Base-by-base conservation (phyloP, 2,797 vertebrate species). In the Remorina albescens region DNA sequence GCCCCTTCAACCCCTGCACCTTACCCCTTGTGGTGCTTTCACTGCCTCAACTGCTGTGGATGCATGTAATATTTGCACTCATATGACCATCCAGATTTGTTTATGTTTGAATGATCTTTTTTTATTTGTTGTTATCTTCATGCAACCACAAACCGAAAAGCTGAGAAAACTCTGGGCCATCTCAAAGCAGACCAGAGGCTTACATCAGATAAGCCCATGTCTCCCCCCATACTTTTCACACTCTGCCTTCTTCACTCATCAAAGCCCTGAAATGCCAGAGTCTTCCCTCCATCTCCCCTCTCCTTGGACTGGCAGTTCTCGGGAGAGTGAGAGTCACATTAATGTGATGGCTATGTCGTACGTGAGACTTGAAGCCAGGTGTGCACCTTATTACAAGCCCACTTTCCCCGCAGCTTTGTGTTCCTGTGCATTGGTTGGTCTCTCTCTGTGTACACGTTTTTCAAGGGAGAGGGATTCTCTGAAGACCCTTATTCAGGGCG, bases 401-500 rank as follows among this genome's bases (percentile, higher is more conserved):
- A 71, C 79, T 88, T 89, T 81, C 46, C 55, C 54, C 54, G 19
- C 60, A 42, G 62, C 44, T 25, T 68, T 60, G 55, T 67, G 69
- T 68, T 78, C 60, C 30, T 0, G 8, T 50, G 42, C 34, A 51
- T 72, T 21, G 34, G 32, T 76, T 57, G 72, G 44, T 65, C 37
- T 67, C 26, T 63, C 63, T 25, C 21, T 61, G 72, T 46, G 54
- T 56, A 64, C 51, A 46, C 3, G 39, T 70, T 80, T 80, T 89
- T 89, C 66, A 75, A 28, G 44, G 34, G 74, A 77, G 80, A 74
- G 53, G 36, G 77, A 87, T 79, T 82, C 90, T 89, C 90, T 82
- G 74, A 80, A 91, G 88, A 91, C 70, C 76, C 56, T 71, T 86
- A 91, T 89, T 70, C 67, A 88, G 91, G 87, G 68, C 88, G 58